These are phyloP conservation scores for Eubasilissa regina DNA, from an alignment of 1,140 invertebrate genomes.

Conservation along the genomic window DNA sequence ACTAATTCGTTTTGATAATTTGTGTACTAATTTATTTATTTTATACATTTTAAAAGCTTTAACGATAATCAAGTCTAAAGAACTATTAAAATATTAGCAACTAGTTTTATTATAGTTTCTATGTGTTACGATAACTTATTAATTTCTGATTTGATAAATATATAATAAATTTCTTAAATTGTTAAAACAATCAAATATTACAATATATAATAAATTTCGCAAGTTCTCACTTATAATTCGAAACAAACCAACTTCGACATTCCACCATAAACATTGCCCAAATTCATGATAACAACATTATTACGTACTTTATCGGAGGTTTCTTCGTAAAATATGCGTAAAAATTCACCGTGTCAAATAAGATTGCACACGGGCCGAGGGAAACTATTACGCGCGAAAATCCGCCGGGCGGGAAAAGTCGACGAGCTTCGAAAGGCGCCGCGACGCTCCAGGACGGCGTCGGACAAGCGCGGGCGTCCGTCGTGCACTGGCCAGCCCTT, in stretches of 20 bases:
- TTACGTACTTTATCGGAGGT: background rate
- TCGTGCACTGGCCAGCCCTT: slow-evolving; percentile 34
- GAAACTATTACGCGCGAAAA: slow-evolving; percentile 10
- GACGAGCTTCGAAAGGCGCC: slow-evolving; percentile 7
- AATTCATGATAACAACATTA: background rate
- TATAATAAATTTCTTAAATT: too few relatives aligned
- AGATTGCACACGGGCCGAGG: background rate
- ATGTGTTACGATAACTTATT: too few relatives aligned
- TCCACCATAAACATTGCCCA: slow-evolving; percentile 4
- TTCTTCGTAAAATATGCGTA: background rate
- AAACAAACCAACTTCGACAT: slow-evolving; percentile 1
- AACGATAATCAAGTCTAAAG: too few relatives aligned
- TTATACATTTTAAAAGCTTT: too few relatives aligned
- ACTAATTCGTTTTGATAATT: too few relatives aligned
- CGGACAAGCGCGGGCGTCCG: slow-evolving; percentile 22
- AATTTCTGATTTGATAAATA: too few relatives aligned
- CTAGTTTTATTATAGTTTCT: too few relatives aligned
- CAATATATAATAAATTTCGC: background rate
- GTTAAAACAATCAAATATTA: too few relatives aligned
- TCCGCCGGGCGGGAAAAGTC: slow-evolving; percentile 1
- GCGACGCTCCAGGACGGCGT: slow-evolving; percentile 2
- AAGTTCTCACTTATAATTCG: background rate
- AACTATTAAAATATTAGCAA: too few relatives aligned
- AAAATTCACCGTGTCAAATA: background rate
- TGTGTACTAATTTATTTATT: too few relatives aligned